Evolutionary conservation across 2,888 invertebrate genomes (phyloP).

Genomic region (Vesta saturnalis): DNA sequence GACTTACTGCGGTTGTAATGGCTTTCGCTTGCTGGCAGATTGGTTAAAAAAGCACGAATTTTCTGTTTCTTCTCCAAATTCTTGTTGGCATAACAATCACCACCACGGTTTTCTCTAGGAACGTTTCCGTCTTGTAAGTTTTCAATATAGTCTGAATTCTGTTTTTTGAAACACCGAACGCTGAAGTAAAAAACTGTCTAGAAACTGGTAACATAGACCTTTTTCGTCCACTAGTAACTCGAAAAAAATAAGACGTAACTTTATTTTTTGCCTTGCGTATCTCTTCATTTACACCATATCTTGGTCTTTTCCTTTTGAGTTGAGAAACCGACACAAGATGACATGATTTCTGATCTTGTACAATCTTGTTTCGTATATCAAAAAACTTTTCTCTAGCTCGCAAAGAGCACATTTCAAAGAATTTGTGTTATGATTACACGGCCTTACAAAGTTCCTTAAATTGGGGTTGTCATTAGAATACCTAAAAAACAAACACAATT

Average conservation of each 20-base stretch:
- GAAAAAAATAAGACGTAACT: slow-evolving; percentile 18
- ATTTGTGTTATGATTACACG: slow-evolving; percentile 18
- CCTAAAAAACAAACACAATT: slow-evolving; percentile 14
- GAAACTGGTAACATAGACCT: slow-evolving; percentile 21
- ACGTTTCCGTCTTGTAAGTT: slow-evolving; percentile 1
- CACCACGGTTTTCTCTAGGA: slow-evolving; percentile 20
- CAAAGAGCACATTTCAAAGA: slow-evolving; percentile 21
- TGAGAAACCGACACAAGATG: slow-evolving; percentile 19
- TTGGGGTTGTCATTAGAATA: slow-evolving; percentile 19
- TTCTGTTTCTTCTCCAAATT: slow-evolving; percentile 8
- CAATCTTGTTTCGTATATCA: slow-evolving; percentile 11
- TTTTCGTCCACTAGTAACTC: slow-evolving; percentile 16
- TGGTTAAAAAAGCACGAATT: slow-evolving; percentile 15
- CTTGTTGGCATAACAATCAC: slow-evolving; percentile 10
- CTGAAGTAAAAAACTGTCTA: slow-evolving; percentile 13
- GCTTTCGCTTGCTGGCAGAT: slow-evolving; percentile 18
- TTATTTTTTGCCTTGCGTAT: slow-evolving; percentile 13
- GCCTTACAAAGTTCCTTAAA: neutral
- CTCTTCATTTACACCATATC: neutral
- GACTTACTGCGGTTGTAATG: slow-evolving; percentile 19
- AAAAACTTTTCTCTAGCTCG: slow-evolving; percentile 11
- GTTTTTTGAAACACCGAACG: neutral
- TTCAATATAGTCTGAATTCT: slow-evolving; percentile 15
- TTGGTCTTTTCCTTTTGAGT: slow-evolving; percentile 16
- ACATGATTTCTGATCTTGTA: slow-evolving; percentile 24